Conservation (phyloP, 2,888 invertebrate species). For the Euphydryas editha region DNA sequence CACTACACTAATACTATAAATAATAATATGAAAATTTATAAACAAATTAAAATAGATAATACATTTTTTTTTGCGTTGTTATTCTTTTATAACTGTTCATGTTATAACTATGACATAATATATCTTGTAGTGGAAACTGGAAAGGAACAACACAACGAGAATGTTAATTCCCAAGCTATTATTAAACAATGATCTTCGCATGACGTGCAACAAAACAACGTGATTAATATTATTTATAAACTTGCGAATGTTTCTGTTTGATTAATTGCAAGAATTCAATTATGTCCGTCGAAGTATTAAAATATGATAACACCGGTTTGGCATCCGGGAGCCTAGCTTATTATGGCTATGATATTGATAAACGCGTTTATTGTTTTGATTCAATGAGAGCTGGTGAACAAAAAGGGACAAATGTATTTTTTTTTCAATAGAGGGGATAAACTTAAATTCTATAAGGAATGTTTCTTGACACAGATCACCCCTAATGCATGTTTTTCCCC, state of each 20-base stretch:
- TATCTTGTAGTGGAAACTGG: background rate
- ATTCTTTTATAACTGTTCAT: background rate
- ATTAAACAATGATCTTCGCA: slow-evolving; percentile 22
- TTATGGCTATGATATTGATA: background rate
- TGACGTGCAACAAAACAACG: slow-evolving; percentile 1
- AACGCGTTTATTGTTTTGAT: no score
- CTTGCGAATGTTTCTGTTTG: slow-evolving; percentile 10
- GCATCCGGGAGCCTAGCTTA: background rate
- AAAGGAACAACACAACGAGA: slow-evolving; percentile 20
- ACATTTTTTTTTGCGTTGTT: background rate
- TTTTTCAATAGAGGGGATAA: no score
- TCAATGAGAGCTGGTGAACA: no score
- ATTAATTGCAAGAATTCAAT: slow-evolving; percentile 29
- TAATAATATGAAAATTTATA: no score
- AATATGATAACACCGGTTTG: slow-evolving; percentile 5
- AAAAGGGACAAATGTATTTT: no score
- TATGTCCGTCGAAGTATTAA: slow-evolving; percentile 14
- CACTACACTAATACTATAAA: no score
- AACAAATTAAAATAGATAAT: no score
- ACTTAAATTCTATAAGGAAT: no score
- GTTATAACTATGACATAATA: no score
- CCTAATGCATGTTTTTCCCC: no score
- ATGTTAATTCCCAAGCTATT: slow-evolving; percentile 26
- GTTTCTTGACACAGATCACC: no score
- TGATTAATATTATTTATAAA: slow-evolving; percentile 21